Conservation (phyloP, 2,888 invertebrate genomes). For the Chloroclystis v-ata region DNA sequence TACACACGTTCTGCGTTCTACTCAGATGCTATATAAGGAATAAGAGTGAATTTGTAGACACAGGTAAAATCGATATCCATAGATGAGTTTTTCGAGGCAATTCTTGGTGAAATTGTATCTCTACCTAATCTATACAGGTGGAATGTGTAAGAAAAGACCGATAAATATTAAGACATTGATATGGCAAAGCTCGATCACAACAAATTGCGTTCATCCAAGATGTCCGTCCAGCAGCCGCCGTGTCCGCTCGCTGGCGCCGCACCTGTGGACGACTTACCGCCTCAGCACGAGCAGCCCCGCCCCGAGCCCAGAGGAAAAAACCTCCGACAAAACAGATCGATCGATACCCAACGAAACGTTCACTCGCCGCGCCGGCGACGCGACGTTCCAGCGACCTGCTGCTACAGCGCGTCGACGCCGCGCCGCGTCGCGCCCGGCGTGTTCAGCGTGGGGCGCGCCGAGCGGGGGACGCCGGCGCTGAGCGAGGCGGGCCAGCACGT, state of each 20-base stretch:
- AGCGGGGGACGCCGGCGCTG: neutral
- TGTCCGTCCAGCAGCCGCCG: conserved; percentile 36
- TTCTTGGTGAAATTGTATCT: neutral
- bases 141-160: conserved; percentile 6
- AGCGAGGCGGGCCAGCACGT: neutral
- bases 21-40: conserved; percentile 8
- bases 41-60: neutral
- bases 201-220: conserved; percentile 47
- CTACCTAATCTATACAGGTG: too few species aligned
- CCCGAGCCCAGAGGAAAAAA: conserved; percentile 54
- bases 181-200: conserved; percentile 34
- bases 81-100: too few species aligned
- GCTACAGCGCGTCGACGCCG: neutral
- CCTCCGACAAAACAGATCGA: conserved; percentile 70
- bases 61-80: neutral
- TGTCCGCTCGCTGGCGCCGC: conserved; percentile 3
- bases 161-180: conserved; percentile 16
- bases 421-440: neutral
- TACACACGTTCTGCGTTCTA: conserved; percentile 8
- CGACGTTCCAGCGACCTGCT: neutral
- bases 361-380: conserved; percentile 34
- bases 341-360: conserved; percentile 57
- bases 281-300: conserved; percentile 33
- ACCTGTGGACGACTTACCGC: conserved; percentile 15
- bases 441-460: neutral